Percentiles rank a stretch among this genome's conserved stretches.
phyloP scores from a whole-genome alignment of 2,888 invertebrate species.

The Calliphora vomitoria region DNA sequence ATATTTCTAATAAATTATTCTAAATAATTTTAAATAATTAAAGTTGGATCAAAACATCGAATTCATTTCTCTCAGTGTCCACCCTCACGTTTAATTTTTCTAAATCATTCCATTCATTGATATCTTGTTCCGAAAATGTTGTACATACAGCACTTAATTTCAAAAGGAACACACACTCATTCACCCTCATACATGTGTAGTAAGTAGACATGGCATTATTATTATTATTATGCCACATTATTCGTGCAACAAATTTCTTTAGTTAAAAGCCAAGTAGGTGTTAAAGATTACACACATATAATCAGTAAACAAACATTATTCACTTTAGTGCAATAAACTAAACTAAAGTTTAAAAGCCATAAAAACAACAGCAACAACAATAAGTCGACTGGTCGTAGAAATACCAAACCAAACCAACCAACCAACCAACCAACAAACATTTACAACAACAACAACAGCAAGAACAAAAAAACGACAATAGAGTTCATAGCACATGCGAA shows the following conservation, averaged over 20 bases:
- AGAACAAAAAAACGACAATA: neutral
- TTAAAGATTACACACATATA: slow-evolving; percentile 69
- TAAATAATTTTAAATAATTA: too few species aligned
- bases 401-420: slow-evolving; percentile 19
- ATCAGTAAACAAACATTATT: slow-evolving; percentile 71
- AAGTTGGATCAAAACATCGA: too few species aligned
- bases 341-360: slow-evolving; percentile 69
- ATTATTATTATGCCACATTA: slow-evolving; percentile 34
- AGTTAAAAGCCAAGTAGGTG: slow-evolving; percentile 72
- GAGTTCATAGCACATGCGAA: slow-evolving; percentile 56
- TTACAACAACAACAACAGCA: slow-evolving; percentile 12
- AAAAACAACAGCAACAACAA: slow-evolving; percentile 31
- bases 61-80: slow-evolving; percentile 25
- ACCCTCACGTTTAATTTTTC: slow-evolving; percentile 30
- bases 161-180: neutral
- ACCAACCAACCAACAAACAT: neutral
- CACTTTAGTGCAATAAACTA: slow-evolving; percentile 66
- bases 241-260: slow-evolving; percentile 64
- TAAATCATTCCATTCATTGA: slow-evolving; percentile 49
- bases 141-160: slow-evolving; percentile 57
- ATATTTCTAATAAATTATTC: too few species aligned
- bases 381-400: slow-evolving; percentile 42
- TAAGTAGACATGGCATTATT: slow-evolving; percentile 9
- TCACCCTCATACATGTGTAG: neutral
- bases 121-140: slow-evolving; percentile 52